These are phyloP conservation scores for Proisotoma minuta DNA, from an alignment of 2,888 invertebrate genomes.

Conservation along the genomic window DNA sequence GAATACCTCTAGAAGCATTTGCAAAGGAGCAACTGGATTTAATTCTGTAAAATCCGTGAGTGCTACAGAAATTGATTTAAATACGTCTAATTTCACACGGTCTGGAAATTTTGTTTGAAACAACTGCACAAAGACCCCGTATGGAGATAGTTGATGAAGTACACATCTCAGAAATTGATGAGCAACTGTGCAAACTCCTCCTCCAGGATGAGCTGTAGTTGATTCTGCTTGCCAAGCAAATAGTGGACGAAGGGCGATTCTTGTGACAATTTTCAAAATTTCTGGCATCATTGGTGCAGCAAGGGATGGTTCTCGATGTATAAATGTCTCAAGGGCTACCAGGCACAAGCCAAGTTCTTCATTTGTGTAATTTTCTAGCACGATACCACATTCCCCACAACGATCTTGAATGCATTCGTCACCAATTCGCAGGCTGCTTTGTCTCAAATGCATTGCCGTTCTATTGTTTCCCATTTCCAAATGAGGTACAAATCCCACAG, in stretches of 20 bases:
- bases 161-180: slow-evolving; percentile 95
- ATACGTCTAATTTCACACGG: slow-evolving; percentile 72
- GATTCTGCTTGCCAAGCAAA: slow-evolving; percentile 87
- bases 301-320: slow-evolving; percentile 88
- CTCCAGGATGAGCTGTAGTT: slow-evolving; percentile 84
- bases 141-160: slow-evolving; percentile 91
- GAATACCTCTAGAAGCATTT: slow-evolving; percentile 81
- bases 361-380: slow-evolving; percentile 88
- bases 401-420: slow-evolving; percentile 67
- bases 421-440: slow-evolving; percentile 63
- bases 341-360: slow-evolving; percentile 93
- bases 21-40: slow-evolving; percentile 89
- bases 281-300: slow-evolving; percentile 93
- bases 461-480: slow-evolving; percentile 22
- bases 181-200: slow-evolving; percentile 90
- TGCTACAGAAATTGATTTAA: slow-evolving; percentile 88
- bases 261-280: slow-evolving; percentile 79
- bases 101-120: slow-evolving; percentile 84
- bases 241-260: slow-evolving; percentile 69
- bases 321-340: slow-evolving; percentile 88
- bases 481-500: slow-evolving; percentile 37
- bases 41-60: slow-evolving; percentile 93
- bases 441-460: slow-evolving; percentile 52
- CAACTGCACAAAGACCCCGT: slow-evolving; percentile 93
- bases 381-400: slow-evolving; percentile 85